Conservation (phyloP, 2,113 vertebrate species). For the Pelobates fuscus region DNA sequence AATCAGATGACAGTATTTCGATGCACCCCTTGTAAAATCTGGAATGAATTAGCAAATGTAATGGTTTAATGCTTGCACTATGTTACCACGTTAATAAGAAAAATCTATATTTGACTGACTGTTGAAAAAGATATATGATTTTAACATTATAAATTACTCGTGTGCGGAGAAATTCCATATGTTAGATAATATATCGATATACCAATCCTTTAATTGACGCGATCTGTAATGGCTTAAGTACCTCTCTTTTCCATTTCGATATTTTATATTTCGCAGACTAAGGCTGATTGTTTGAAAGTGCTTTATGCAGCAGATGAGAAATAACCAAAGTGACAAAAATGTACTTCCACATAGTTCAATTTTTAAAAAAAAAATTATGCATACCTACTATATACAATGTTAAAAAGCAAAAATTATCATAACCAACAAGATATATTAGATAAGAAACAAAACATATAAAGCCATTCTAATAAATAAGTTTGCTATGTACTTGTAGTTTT, state of each 20-base stretch:
- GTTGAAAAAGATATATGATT: conserved; percentile 15
- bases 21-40: conserved; percentile 11
- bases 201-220: background rate
- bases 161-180: conserved; percentile 24
- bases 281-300: too few relatives aligned
- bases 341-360: too few relatives aligned
- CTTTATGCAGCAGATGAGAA: too few relatives aligned
- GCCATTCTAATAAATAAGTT: too few relatives aligned
- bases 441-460: too few relatives aligned
- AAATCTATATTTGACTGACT: conserved; percentile 21
- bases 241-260: background rate
- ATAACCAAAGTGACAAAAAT: too few relatives aligned
- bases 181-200: conserved; percentile 1
- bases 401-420: too few relatives aligned
- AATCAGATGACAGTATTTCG: background rate
- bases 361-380: too few relatives aligned
- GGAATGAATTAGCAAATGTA: conserved; percentile 5
- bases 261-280: too few relatives aligned
- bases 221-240: conserved; percentile 16
- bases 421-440: too few relatives aligned
- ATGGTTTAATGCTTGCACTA: background rate
- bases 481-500: too few relatives aligned
- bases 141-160: conserved; percentile 16
- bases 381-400: too few relatives aligned
- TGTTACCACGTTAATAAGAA: conserved; percentile 26